phyloP scores from a whole-genome alignment of 2,797 vertebrate species.

The Kryptolebias ocellatus region DNA sequence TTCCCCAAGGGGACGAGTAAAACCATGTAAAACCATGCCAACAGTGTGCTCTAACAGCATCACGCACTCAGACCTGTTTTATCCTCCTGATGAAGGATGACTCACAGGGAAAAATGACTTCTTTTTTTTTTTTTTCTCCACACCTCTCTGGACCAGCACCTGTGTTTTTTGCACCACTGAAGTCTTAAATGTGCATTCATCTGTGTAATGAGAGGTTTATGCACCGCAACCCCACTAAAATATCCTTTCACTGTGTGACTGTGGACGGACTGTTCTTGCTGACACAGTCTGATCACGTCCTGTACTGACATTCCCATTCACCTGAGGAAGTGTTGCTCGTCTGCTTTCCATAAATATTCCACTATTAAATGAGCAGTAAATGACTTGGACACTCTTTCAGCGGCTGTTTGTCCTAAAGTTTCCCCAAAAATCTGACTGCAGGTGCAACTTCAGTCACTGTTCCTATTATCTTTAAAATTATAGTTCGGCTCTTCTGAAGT shows the following conservation, averaged over 20 bases:
- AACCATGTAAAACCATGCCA: slow-evolving; percentile 7
- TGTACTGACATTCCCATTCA: slow-evolving; percentile 27
- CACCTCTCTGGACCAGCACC: slow-evolving; percentile 14
- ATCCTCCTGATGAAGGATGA: slow-evolving; percentile 18
- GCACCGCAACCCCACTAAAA: slow-evolving; percentile 15
- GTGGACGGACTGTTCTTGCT: slow-evolving; percentile 25
- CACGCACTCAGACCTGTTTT: slow-evolving; percentile 10
- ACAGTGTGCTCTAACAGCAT: slow-evolving; percentile 9
- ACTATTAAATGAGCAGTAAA: slow-evolving; percentile 2
- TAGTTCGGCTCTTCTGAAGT: too few species aligned
- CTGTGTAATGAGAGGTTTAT: slow-evolving; percentile 43
- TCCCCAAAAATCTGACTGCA: background rate
- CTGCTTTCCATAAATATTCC: slow-evolving; percentile 18
- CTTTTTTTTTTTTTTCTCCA: slow-evolving; percentile 19
- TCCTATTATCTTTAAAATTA: too few species aligned
- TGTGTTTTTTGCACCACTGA: slow-evolving; percentile 23
- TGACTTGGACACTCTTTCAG: background rate
- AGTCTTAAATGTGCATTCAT: slow-evolving; percentile 25
- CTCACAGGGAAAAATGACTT: slow-evolving; percentile 16
- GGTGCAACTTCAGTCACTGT: background rate
- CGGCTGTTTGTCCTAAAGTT: background rate
- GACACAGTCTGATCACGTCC: slow-evolving; percentile 33
- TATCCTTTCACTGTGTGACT: slow-evolving; percentile 15
- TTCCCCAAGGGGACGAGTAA: slow-evolving; percentile 16
- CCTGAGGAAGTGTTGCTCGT: slow-evolving; percentile 15